Conservation (phyloP, 2,797 vertebrate species). For the Siniperca undulata region DNA sequence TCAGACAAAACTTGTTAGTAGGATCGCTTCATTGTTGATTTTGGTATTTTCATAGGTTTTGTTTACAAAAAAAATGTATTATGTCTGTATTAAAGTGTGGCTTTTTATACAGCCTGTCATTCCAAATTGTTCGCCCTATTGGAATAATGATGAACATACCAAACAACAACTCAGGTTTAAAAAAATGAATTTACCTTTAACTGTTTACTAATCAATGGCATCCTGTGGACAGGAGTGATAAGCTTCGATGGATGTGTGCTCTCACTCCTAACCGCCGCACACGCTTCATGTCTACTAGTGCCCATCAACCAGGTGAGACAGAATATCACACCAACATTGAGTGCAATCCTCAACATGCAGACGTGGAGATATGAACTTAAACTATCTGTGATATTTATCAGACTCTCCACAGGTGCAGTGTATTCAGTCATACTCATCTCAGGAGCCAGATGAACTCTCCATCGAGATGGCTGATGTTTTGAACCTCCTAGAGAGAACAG, state of each 20-base stretch:
- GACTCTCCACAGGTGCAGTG: conserved; percentile 98
- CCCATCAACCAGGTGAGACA: conserved; percentile 90
- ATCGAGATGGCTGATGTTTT: conserved; percentile 95
- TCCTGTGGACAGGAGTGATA: conserved; percentile 90
- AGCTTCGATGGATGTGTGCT: conserved; percentile 95
- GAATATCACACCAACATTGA: neutral
- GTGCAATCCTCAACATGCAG: neutral
- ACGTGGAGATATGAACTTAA: conserved; percentile 7
- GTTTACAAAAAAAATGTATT: neutral
- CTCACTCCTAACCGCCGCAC: conserved; percentile 94
- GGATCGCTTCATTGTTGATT: neutral
- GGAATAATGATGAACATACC: neutral
- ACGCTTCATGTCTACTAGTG: conserved; percentile 92
- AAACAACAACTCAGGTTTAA: neutral
- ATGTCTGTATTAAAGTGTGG: neutral
- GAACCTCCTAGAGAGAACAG: conserved; percentile 93
- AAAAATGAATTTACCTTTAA: neutral
- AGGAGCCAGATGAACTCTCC: conserved; percentile 95
- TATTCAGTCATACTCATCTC: conserved; percentile 93
- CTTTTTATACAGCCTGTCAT: too few relatives aligned
- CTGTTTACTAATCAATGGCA: conserved; percentile 13
- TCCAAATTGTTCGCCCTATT: neutral
- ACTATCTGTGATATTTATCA: conserved; percentile 63
- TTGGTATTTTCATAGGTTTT: neutral
- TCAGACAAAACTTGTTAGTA: neutral